A percentile compares a stretch with the other conserved stretches of the same genome.
Conservation (phyloP, 2,797 vertebrate genomes). For the Gymnopithys bicolor region DNA sequence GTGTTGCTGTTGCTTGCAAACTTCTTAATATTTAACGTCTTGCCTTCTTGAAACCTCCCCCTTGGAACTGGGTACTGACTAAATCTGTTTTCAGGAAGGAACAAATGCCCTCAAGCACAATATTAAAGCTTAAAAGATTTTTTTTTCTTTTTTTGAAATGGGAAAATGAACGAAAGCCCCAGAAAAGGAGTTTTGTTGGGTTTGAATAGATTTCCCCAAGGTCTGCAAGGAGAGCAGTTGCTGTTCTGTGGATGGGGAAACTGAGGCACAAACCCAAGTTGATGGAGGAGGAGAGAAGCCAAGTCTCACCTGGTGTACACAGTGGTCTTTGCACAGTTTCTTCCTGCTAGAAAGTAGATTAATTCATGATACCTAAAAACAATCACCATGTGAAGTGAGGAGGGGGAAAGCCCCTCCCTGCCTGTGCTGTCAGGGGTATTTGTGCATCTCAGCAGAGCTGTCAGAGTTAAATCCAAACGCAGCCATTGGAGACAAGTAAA, state of each 20-base stretch:
- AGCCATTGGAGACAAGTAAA: background rate
- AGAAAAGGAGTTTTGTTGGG: background rate
- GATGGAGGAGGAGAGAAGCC: background rate
- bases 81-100: background rate
- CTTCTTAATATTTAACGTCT: slow-evolving; percentile 29
- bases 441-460: background rate
- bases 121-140: slow-evolving; percentile 24
- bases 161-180: background rate
- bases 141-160: background rate
- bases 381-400: accelerated
- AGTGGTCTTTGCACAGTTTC: background rate
- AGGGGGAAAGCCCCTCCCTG: background rate
- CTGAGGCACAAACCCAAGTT: background rate
- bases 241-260: background rate
- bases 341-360: background rate
- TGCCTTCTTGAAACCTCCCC: background rate
- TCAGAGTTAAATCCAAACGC: background rate
- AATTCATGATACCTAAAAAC: background rate
- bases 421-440: background rate
- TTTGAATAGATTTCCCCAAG: background rate
- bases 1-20: background rate
- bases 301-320: background rate
- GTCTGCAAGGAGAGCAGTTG: background rate
- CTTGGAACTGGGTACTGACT: background rate
- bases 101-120: background rate